Percentiles rank a stretch among this genome's conserved stretches.
These are phyloP conservation scores for Calephelis perditalis DNA, from an alignment of 2,888 invertebrate species.

Conservation along the genomic window DNA sequence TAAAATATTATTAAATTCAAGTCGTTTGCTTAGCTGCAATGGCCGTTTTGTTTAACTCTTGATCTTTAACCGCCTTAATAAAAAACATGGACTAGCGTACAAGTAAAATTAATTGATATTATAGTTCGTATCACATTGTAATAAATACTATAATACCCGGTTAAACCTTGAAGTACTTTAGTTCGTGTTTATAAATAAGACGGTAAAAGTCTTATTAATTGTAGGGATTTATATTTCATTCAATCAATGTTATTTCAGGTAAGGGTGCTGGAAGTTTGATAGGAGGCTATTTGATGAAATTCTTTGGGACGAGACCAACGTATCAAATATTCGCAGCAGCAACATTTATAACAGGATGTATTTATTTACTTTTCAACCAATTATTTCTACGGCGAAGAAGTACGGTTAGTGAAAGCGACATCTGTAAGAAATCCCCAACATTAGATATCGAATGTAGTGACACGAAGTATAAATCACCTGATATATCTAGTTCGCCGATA, in stretches of 20 bases:
- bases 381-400: conserved; percentile 79
- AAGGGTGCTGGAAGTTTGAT: conserved; percentile 86
- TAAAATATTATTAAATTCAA: too few species aligned
- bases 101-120: too few species aligned
- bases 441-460: conserved; percentile 48
- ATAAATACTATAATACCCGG: too few species aligned
- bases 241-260: conserved; percentile 57
- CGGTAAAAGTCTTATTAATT: too few species aligned
- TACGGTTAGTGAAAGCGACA: conserved; percentile 72
- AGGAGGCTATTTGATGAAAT: conserved; percentile 86
- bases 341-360: conserved; percentile 80
- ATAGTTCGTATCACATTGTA: too few species aligned
- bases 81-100: too few species aligned
- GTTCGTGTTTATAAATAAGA: too few species aligned
- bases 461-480: conserved; percentile 41
- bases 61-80: too few species aligned
- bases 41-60: too few species aligned
- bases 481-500: conserved; percentile 32
- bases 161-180: too few species aligned
- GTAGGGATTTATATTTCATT: not conserved
- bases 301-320: conserved; percentile 83
- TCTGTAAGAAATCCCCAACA: conserved; percentile 74
- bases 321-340: conserved; percentile 83
- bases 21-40: too few species aligned
- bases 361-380: conserved; percentile 83